Base-by-base conservation (phyloP, 2,797 vertebrate genomes). In the Apogon hyalosoma region DNA sequence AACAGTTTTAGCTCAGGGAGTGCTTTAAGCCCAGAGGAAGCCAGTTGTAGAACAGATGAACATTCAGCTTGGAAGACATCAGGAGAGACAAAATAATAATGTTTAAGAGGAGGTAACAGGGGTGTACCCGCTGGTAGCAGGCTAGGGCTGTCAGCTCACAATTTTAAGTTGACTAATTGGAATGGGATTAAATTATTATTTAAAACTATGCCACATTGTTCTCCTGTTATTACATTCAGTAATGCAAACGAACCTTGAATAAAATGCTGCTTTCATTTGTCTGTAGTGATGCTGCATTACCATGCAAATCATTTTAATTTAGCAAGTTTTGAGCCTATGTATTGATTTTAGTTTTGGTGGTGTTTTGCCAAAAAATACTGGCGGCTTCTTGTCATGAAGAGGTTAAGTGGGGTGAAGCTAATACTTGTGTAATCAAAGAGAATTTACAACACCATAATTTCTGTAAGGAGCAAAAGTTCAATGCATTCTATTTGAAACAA, bases 361-460 rank as follows among this genome's bases (percentile, higher is more conserved):
- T 53, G 36, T 64, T 68, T 87, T 41, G 60, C 31, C 48, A 64
- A 72, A 70, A 50, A 45, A 24, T 62, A 59, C 63, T 68, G 28
- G 50, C 63, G 56, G 76, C 63, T 71, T 78, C 57, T 55, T 68
- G 56, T 87, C 82, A 87, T 85, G 84, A 87, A 60, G 64, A 74
- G 86, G 82, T 89, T 91, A 92, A 91, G 82, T 87, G 86, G 80
- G 86, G 86, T 90, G 86, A 91, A 89, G 91, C 87, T 87, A 90
- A 90, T 89, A 87, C 86, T 87, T 89, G 83, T 58, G 75, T 89
- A 90, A 90, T 89, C 87, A 90, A 80, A 88, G 80, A 82, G 83
- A 88, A 89, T 89, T 89, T 89, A 86, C 64, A 65, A 80, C 76
- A 76, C 79, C 70, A 70, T 85, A 80, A 85, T 88, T 91, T 87